These are phyloP conservation scores for Villa cingulata DNA, from an alignment of 2,888 invertebrate species.

Conservation along the genomic window DNA sequence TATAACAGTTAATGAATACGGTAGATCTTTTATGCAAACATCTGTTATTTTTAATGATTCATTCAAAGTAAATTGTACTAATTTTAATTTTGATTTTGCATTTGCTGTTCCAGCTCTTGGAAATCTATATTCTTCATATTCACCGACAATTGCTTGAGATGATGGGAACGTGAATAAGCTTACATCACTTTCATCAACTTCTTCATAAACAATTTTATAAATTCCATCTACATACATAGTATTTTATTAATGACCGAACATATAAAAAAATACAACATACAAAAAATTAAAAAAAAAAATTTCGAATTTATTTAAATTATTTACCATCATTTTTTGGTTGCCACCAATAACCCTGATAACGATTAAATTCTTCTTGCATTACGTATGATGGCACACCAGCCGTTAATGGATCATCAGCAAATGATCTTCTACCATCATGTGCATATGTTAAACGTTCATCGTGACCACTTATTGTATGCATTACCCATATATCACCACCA, in stretches of 20 bases:
- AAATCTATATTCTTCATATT: constrained; percentile 73
- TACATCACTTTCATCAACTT: constrained; percentile 81
- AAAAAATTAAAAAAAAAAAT: too few species aligned
- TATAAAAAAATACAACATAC: too few species aligned
- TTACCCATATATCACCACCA: constrained; percentile 83
- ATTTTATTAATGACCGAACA: too few species aligned
- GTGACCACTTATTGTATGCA: constrained; percentile 44
- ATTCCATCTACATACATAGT: constrained; percentile 48
- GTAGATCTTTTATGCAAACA: constrained; percentile 59
- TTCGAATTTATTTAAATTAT: not conserved
- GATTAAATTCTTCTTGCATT: constrained; percentile 94
- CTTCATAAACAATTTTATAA: constrained; percentile 73
- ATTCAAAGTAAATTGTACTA: constrained; percentile 62
- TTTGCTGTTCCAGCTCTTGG: constrained; percentile 82
- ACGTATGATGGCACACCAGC: constrained; percentile 97
- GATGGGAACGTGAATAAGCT: constrained; percentile 82
- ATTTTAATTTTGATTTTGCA: constrained; percentile 75
- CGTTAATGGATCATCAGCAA: constrained; percentile 71
- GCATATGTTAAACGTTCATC: constrained; percentile 59
- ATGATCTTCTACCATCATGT: constrained; percentile 49
- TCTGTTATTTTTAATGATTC: constrained; percentile 54
- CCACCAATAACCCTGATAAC: constrained; percentile 99
- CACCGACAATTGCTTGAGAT: constrained; percentile 62
- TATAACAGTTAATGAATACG: constrained; percentile 59
- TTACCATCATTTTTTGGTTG: constrained; percentile 59